Evolutionary conservation across 2,113 vertebrate genomes (phyloP).

Genomic region (Thunnus thynnus): DNA sequence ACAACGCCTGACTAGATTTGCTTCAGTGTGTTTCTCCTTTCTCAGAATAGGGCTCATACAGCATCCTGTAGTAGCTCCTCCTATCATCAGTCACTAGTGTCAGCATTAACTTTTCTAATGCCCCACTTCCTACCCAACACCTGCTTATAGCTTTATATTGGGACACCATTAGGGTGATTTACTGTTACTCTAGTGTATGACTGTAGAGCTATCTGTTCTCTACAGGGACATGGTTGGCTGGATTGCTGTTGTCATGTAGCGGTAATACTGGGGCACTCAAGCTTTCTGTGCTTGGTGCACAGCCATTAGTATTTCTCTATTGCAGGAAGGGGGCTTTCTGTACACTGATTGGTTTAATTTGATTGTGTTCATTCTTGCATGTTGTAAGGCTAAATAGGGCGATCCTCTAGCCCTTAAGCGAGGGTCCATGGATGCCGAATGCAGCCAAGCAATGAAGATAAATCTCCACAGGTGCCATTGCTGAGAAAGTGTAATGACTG

Average conservation of each 20-base stretch:
- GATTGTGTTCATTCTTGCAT: conserved; percentile 70
- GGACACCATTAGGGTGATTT: conserved; percentile 66
- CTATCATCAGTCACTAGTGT: conserved; percentile 47
- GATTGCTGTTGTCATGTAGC: conserved; percentile 59
- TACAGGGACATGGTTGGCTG: conserved; percentile 46
- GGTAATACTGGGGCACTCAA: conserved; percentile 36
- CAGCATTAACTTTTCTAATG: conserved; percentile 47
- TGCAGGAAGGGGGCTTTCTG: conserved; percentile 42
- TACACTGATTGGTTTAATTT: conserved; percentile 68
- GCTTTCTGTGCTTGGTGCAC: conserved; percentile 38
- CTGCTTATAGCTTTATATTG: conserved; percentile 66
- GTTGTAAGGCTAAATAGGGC: conserved; percentile 66
- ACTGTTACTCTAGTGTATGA: conserved; percentile 51
- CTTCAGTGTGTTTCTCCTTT: neutral
- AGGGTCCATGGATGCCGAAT: conserved; percentile 59
- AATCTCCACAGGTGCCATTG: conserved; percentile 76
- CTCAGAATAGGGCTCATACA: neutral
- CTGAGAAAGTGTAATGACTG: conserved; percentile 74
- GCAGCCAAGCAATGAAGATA: conserved; percentile 75
- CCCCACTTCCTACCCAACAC: conserved; percentile 36
- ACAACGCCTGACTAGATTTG: conserved; percentile 39
- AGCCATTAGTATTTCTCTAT: conserved; percentile 54
- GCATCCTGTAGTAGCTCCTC: conserved; percentile 7
- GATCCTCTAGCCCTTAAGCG: conserved; percentile 60
- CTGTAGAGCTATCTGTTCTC: conserved; percentile 50